Base-by-base conservation (phyloP, 1,140 invertebrate genomes). In the Bombus vancouverensis region DNA sequence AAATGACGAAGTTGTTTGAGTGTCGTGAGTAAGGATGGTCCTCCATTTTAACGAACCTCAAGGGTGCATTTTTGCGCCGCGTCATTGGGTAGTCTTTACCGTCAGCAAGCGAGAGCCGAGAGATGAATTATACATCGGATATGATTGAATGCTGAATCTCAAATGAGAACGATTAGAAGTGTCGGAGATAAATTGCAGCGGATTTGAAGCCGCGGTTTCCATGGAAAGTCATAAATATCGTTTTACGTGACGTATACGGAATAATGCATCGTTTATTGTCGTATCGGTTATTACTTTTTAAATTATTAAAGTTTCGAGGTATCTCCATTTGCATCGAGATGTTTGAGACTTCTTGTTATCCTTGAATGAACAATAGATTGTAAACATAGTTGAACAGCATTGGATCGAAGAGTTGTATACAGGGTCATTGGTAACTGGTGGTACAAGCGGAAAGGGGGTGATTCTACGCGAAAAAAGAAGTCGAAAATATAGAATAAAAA, bases 131-230 rank as follows among this genome's bases (percentile, higher is more conserved):
- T 39, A 47, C 71, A 83, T 83, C 15, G 28, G 66, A 37, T 18
- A 83, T 83, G 73, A 83, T 68, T 53, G 44, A 83, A 83, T 53
- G 42, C 34, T 47, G 57, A 62, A 83, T 66, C 28, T 13, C 13
- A 53, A 44, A 75, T 39, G 72, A 47, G n/a, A 66, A 37, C 42
- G 57, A 82, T 82, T 65, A 83, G 44, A 44, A 34, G 15, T 6
- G 59, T n/a, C 68, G 42, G 32, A n/a, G 59, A 68, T 68, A 81
- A 47, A 66, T 76, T 13, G n/a, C n/a, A 59, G 0, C 37, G 10
- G 37, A 82, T 66, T 75, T 66, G 34, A 32, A 47, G 13, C 25
- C 10, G 12, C 18, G 39, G 22, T 44, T 18, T 13, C 12, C 34
- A 15, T 4, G 4, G 34, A 1, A 34, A 25, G 32, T 39, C 71